Percentiles rank a stretch among this genome's conserved stretches.
Conservation (phyloP, 1,140 invertebrate genomes). For the Aphidius gifuensis region DNA sequence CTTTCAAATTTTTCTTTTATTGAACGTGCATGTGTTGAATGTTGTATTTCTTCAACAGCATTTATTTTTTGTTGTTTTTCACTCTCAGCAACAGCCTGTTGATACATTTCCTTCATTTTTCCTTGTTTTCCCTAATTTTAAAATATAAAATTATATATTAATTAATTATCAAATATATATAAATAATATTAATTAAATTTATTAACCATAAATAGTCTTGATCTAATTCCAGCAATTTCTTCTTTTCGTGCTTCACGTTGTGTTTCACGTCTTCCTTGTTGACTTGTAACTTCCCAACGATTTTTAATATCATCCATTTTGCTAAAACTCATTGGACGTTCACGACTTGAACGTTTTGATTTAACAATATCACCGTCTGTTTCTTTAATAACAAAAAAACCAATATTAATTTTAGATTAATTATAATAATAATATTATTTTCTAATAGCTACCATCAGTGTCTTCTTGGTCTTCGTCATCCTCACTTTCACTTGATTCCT, state of each 20-base stretch:
- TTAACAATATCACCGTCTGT: constrained; percentile 55
- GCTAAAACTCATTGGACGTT: constrained; percentile 75
- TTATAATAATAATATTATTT: constrained; percentile 14
- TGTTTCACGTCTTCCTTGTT: constrained; percentile 63
- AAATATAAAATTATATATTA: constrained; percentile 1
- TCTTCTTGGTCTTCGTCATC: constrained; percentile 60
- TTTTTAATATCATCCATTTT: constrained; percentile 82
- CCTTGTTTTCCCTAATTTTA: constrained; percentile 75
- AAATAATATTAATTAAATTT: constrained; percentile 4
- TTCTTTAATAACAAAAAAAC: constrained; percentile 35
- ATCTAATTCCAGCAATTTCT: constrained; percentile 81
- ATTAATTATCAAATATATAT: background rate
- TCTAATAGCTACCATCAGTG: constrained; percentile 40
- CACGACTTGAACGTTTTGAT: constrained; percentile 58
- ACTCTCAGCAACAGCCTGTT: constrained; percentile 81
- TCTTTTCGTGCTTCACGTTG: constrained; percentile 79
- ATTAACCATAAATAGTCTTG: constrained; percentile 74
- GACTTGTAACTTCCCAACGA: constrained; percentile 70
- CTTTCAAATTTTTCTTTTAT: constrained; percentile 83
- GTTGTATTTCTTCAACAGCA: constrained; percentile 61
- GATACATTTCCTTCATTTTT: constrained; percentile 88
- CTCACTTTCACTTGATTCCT: constrained; percentile 64
- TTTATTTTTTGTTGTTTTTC: constrained; percentile 61
- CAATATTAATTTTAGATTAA: background rate
- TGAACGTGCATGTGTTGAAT: constrained; percentile 64